phyloP scores from a whole-genome alignment of 2,113 vertebrate species.

The Gavialis gangeticus region DNA sequence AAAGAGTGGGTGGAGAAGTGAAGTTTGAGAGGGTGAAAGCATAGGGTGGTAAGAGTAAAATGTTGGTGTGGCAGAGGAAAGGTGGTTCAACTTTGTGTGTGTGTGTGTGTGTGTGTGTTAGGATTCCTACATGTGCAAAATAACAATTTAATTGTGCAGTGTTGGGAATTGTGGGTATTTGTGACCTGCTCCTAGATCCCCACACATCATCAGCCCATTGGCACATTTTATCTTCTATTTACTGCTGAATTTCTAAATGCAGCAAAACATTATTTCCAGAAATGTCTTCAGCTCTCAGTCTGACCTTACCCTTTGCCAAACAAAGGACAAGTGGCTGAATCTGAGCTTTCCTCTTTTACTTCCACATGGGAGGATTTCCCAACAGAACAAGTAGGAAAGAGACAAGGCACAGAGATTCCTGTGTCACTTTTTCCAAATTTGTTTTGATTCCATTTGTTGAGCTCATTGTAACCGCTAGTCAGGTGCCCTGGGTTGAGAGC shows the following conservation, averaged over 20 bases:
- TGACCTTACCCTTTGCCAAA: not conserved
- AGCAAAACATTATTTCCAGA: not conserved
- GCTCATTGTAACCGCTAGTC: not conserved
- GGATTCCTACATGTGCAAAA: not conserved
- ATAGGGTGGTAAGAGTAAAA: not conserved
- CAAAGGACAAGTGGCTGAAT: not conserved
- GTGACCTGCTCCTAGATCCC: not conserved
- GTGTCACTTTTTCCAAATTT: not conserved
- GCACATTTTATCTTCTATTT: not conserved
- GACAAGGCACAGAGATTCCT: not conserved
- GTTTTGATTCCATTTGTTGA: not conserved
- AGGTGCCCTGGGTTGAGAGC: not conserved
- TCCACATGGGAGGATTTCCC: not conserved
- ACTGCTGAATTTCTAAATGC: not conserved
- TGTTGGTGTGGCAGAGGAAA: not conserved
- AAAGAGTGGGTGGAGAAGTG: not conserved
- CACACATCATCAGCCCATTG: not conserved
- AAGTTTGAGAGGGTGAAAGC: not conserved
- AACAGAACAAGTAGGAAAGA: not conserved
- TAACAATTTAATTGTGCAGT: no score
- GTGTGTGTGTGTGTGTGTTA: not conserved
- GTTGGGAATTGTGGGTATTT: not conserved
- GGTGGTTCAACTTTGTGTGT: not conserved
- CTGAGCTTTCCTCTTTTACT: not conserved
- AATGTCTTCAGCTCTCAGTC: not conserved